Base-by-base conservation (phyloP, 2,113 vertebrate species). In the Caranx ignobilis region DNA sequence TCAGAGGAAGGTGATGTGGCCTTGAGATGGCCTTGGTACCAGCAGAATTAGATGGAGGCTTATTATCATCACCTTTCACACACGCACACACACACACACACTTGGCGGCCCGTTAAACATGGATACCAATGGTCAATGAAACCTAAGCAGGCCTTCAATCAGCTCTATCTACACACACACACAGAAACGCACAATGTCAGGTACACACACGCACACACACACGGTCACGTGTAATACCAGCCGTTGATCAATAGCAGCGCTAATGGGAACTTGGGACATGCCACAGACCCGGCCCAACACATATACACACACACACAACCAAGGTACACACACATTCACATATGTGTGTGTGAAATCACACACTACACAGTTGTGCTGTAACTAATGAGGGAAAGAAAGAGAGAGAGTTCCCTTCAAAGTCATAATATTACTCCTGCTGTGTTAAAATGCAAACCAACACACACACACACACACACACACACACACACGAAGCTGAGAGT, bases 11-110 rank as follows among this genome's bases (percentile, higher is more conserved):
- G 67, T 61, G 79, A 75, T 76, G 87, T 82, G 90, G 69, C 86
- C 88, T 92, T 92, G 75, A 91, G 90, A 86, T 81, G 90, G 66
- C 88, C 90, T 92, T 89, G 81, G 81, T 41, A 60, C 57, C 15
- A 31, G 45, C 45, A 59, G 77, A 82, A 87, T 89, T 56, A 92
- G 73, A 88, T 72, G 75, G 62, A 76, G 76, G 64, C 76, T 84
- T 88, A 90, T 89, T 86, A 87, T 83, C 79, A 67, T 66, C 83
- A 64, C 75, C 63, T 55, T 52, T 64, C 71, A 57, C 34, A 39
- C 72, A 76, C 70, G 43, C 68, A 12, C 32, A 43, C 71, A 68
- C 60, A 62, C 54, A 31, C 76, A 57, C 61, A 57, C 34, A 32
- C 61, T 43, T 15, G 55, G 15, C 8, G 1, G 18, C 21, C 47